Conservation (phyloP, 2,113 vertebrate genomes). For the Gnathonemus longibarbis region DNA sequence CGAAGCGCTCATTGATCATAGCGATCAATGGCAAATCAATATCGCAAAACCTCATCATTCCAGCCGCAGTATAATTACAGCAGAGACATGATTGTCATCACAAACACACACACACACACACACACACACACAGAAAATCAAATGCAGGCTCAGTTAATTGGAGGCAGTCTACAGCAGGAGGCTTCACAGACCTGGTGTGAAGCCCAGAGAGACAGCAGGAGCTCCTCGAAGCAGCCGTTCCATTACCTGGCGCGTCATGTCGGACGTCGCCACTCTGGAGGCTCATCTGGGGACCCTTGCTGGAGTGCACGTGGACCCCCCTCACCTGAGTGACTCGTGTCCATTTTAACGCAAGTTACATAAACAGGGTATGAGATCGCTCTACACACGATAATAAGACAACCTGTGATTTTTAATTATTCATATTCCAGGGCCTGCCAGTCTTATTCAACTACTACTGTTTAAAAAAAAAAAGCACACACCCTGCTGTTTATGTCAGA, state of each 20-base stretch:
- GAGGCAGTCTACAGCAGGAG: constrained; percentile 42
- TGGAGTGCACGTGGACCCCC: constrained; percentile 33
- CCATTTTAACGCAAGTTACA: constrained; percentile 37
- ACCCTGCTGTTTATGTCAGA: background rate
- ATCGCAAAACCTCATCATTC: constrained; percentile 68
- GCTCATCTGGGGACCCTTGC: constrained; percentile 50
- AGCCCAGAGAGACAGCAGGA: constrained; percentile 38
- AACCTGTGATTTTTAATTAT: constrained; percentile 42
- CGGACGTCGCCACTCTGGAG: constrained; percentile 46
- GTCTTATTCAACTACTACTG: constrained; percentile 40
- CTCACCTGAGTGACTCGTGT: constrained; percentile 37
- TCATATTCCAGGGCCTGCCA: constrained; percentile 44
- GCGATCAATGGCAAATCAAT: constrained; percentile 64
- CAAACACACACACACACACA: constrained; percentile 7
- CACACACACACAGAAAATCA: constrained; percentile 45
- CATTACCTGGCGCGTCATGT: constrained; percentile 53
- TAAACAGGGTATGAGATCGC: constrained; percentile 36
- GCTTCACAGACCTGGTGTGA: constrained; percentile 44
- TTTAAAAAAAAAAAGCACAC: background rate
- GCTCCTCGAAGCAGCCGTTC: constrained; percentile 55
- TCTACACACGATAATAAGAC: constrained; percentile 36
- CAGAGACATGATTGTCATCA: constrained; percentile 65
- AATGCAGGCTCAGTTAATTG: constrained; percentile 59
- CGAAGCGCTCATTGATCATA: constrained; percentile 68
- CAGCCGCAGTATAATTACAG: constrained; percentile 61